Base-by-base conservation (phyloP, 2,113 vertebrate genomes). In the Genyomyrus donnyi region DNA sequence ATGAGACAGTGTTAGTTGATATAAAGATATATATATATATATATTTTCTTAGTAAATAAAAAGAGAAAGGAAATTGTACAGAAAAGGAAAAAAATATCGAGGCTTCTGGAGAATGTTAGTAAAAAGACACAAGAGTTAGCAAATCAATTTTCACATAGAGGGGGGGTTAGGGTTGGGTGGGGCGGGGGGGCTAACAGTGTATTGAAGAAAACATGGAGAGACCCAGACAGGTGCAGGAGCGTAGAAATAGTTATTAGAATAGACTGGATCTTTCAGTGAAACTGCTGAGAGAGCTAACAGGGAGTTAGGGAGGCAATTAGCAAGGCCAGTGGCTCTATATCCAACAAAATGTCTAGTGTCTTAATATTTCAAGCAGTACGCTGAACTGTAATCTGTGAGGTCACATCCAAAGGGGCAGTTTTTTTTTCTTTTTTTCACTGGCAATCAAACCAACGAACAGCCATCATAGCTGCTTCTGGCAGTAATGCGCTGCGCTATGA, bases 1-100 rank as follows among this genome's bases (percentile, higher is more conserved):
- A 95, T 95, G 94, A 93, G 90, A 94, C 95, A 93, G 94, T 94
- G 95, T 96, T 95, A 96, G 95, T 96, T 94, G 42, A 90, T 90
- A 92, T 85, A 90, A 90, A 90, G 88, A 87, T 83, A 91, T 80
- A 74, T 74, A 74, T 74, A 80, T 77, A 77, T 39, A 17, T 74
- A 11, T 35, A 3, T 84, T 84, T 85, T 48, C 21, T 24, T 85
- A 88, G 46, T 42, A 90, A 89, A 89, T 53, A 91, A 92, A 91
- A 92, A 90, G 90, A 87, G 50, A 53, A 89, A 89, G 56, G 89
- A 86, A 90, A 91, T 53, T 2, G 91, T 84, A 90, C 74, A 90
- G 91, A 90, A 92, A 91, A 91, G 91, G 89, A 91, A 91, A 91
- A 90, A 87, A 88, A 91, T 84, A 91, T 91, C 90, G 86, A 89